These are phyloP conservation scores for Chionomys nivalis DNA, from an alignment of 2,113 vertebrate genomes.

Conservation along the genomic window DNA sequence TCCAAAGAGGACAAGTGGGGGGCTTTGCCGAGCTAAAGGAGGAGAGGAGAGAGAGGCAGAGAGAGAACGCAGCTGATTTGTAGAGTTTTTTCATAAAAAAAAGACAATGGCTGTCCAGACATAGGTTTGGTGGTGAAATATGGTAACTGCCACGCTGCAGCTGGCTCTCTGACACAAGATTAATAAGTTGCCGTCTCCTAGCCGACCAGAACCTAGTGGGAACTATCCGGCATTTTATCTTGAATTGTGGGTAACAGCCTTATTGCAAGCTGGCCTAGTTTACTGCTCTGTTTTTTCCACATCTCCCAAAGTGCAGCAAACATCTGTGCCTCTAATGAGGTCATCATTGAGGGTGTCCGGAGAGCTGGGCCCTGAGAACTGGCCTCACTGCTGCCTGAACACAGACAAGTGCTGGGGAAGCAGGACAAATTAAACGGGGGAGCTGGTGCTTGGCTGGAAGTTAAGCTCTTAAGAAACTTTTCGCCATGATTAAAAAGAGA, in stretches of 20 bases:
- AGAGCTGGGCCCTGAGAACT: constrained; percentile 84
- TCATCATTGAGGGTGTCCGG: constrained; percentile 89
- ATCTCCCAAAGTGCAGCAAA: constrained; percentile 90
- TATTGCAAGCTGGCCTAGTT: constrained; percentile 97
- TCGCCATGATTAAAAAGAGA: constrained; percentile 65
- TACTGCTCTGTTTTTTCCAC: constrained; percentile 92
- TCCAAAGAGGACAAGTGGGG: constrained; percentile 74
- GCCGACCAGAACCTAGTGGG: constrained; percentile 99
- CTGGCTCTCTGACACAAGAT: constrained; percentile 99
- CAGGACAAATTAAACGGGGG: fast-evolving
- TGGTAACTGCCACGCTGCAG: constrained; percentile 96
- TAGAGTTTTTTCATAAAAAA: constrained; percentile 87
- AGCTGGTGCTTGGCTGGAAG: constrained; percentile 38
- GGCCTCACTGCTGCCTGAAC: constrained; percentile 71
- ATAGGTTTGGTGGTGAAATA: constrained; percentile 93
- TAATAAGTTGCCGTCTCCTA: constrained; percentile 99
- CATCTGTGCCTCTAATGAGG: constrained; percentile 96
- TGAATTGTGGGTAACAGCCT: constrained; percentile 98
- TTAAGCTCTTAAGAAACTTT: constrained; percentile 84
- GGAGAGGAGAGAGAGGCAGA: constrained; percentile 39
- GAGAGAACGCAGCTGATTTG: constrained; percentile 88
- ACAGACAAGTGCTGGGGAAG: constrained; percentile 55
- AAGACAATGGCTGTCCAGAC: constrained; percentile 89
- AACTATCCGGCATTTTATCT: constrained; percentile 95
- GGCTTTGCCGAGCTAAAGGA: constrained; percentile 56